phyloP scores from a whole-genome alignment of 2,888 invertebrate species.

The Nipponacmea schrenckii region DNA sequence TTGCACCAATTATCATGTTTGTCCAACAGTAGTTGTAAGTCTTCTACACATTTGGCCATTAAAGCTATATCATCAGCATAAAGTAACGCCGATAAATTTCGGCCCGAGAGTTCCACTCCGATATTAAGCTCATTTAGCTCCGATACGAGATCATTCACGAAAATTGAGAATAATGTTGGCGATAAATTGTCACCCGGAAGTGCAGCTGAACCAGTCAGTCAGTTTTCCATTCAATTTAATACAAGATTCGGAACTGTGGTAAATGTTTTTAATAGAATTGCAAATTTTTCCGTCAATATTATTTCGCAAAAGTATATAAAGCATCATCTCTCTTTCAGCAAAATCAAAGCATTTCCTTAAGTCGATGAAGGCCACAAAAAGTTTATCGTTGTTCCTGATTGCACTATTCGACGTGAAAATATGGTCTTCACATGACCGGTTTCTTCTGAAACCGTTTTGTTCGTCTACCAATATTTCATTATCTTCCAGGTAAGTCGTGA shows the following conservation, averaged over 20 bases:
- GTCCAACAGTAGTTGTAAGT: not conserved
- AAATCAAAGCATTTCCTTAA: too few species aligned
- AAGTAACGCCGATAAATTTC: not conserved
- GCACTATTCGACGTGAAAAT: constrained; percentile 74
- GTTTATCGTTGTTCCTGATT: too few species aligned
- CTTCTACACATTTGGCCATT: not conserved
- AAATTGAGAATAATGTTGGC: not conserved
- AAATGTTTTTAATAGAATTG: not conserved
- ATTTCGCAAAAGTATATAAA: too few species aligned
- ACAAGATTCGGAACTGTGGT: not conserved
- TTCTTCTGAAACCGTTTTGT: too few species aligned
- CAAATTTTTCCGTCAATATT: not conserved
- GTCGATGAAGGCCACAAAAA: too few species aligned
- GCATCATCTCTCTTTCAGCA: too few species aligned
- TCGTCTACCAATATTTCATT: constrained; percentile 13
- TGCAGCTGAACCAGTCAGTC: not conserved
- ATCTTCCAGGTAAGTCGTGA: constrained; percentile 15
- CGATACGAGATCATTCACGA: not conserved
- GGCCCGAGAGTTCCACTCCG: not conserved
- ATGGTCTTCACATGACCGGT: constrained; percentile 18
- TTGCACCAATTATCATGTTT: not conserved
- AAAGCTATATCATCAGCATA: not conserved
- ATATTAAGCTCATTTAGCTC: not conserved
- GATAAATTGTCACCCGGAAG: not conserved
- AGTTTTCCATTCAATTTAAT: not conserved